Conservation (phyloP, 2,113 vertebrate species). For the Phalacrocorax brasilianus region DNA sequence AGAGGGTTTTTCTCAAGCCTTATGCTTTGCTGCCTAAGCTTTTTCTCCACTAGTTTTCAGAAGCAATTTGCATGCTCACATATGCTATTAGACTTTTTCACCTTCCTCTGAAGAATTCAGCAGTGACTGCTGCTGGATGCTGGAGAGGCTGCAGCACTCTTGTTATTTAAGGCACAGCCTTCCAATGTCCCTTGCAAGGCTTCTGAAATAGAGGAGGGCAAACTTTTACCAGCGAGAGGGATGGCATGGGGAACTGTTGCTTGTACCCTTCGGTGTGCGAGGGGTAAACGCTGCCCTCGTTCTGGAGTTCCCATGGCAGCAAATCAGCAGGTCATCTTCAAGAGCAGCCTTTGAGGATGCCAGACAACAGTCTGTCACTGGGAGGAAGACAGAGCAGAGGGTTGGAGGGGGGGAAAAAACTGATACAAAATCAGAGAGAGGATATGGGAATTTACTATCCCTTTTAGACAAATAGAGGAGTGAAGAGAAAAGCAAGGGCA, state of each 20-base stretch:
- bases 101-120: not conserved
- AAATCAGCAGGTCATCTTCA: slow-evolving; percentile 54
- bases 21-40: not conserved
- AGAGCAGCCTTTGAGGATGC: slow-evolving; percentile 27
- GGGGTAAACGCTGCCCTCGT: slow-evolving; percentile 6
- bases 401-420: not conserved
- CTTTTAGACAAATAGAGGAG: not conserved
- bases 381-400: not conserved
- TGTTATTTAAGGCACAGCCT: not conserved
- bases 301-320: slow-evolving; percentile 46
- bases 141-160: not conserved
- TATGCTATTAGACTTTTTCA: not conserved
- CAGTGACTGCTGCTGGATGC: not conserved
- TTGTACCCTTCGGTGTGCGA: not conserved
- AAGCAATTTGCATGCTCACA: slow-evolving; percentile 9
- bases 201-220: not conserved
- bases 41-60: slow-evolving; percentile 6
- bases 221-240: not conserved
- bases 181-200: not conserved
- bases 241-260: not conserved
- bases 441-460: not conserved
- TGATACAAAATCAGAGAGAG: not conserved
- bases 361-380: not conserved
- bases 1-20: not conserved
- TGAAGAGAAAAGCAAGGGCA: not conserved